Conservation (phyloP, 2,797 vertebrate genomes). For the Moxostoma hubbsi region DNA sequence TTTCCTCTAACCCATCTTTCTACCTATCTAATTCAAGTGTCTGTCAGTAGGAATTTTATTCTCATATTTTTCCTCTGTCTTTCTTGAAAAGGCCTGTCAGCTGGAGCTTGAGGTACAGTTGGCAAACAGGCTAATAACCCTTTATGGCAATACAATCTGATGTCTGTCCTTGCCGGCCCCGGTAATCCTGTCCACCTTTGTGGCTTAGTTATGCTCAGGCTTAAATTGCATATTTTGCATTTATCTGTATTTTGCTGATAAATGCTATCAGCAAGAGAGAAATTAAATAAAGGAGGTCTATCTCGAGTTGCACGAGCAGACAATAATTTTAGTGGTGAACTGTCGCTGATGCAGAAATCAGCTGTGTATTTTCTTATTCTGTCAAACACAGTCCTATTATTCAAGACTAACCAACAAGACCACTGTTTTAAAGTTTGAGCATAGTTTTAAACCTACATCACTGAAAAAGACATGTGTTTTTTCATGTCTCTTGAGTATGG, state of each 20-base stretch:
- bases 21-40: slow-evolving; percentile 82
- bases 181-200: slow-evolving; percentile 93
- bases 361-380: slow-evolving; percentile 22
- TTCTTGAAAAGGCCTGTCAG: slow-evolving; percentile 97
- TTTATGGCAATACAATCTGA: slow-evolving; percentile 93
- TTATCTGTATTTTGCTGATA: slow-evolving; percentile 98
- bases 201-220: slow-evolving; percentile 89
- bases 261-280: slow-evolving; percentile 97
- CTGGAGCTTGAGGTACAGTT: slow-evolving; percentile 91
- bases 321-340: slow-evolving; percentile 65
- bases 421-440: neutral
- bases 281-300: slow-evolving; percentile 94
- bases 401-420: neutral
- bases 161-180: slow-evolving; percentile 85
- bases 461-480: neutral
- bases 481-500: neutral
- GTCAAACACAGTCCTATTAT: slow-evolving; percentile 5
- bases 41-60: slow-evolving; percentile 99
- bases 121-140: slow-evolving; percentile 89
- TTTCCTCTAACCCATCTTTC: slow-evolving; percentile 16
- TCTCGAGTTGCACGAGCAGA: slow-evolving; percentile 82
- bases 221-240: slow-evolving; percentile 98
- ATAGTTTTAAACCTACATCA: neutral
- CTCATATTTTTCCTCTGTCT: slow-evolving; percentile 94
- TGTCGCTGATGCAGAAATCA: slow-evolving; percentile 57